These are phyloP conservation scores for Tapirus indicus DNA, from an alignment of 2,797 vertebrate genomes.

Conservation along the genomic window DNA sequence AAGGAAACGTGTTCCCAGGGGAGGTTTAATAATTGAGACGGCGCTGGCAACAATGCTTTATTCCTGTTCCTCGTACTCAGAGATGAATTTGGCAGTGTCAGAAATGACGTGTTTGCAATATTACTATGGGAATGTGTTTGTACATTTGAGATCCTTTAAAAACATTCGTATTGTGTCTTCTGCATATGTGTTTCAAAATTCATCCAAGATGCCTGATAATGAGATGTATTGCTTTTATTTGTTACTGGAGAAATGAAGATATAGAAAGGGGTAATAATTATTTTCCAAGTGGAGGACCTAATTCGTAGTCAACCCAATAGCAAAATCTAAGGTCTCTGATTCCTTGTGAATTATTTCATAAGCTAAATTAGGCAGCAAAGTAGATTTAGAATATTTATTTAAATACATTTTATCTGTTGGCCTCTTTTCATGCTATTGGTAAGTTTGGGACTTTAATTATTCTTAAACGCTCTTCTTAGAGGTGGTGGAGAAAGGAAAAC, in stretches of 20 bases:
- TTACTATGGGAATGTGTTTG: slow-evolving; percentile 63
- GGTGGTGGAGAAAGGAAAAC: not conserved
- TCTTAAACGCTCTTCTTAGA: not conserved
- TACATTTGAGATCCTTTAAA: slow-evolving; percentile 55
- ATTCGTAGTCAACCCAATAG: slow-evolving; percentile 46
- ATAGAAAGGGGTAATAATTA: slow-evolving; percentile 11
- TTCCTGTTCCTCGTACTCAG: not conserved
- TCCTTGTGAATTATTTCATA: slow-evolving; percentile 51
- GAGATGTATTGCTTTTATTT: slow-evolving; percentile 67
- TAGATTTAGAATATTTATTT: not conserved
- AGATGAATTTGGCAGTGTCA: slow-evolving; percentile 65
- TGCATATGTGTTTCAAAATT: slow-evolving; percentile 59
- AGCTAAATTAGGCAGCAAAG: slow-evolving; percentile 32
- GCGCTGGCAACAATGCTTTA: not conserved
- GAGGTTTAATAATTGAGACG: slow-evolving; percentile 45
- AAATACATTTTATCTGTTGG: not conserved
- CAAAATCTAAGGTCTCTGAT: slow-evolving; percentile 45
- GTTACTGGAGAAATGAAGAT: slow-evolving; percentile 28
- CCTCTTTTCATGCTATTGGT: not conserved
- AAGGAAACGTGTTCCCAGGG: slow-evolving; percentile 44
- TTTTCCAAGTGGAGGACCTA: slow-evolving; percentile 57
- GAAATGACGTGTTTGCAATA: slow-evolving; percentile 60
- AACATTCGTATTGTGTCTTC: slow-evolving; percentile 2
- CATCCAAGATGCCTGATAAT: not conserved
- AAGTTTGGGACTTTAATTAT: not conserved